Percentiles rank a stretch among this genome's conserved stretches.
These are phyloP conservation scores for Bellardia bayeri DNA, from an alignment of 2,888 invertebrate genomes.

Conservation along the genomic window DNA sequence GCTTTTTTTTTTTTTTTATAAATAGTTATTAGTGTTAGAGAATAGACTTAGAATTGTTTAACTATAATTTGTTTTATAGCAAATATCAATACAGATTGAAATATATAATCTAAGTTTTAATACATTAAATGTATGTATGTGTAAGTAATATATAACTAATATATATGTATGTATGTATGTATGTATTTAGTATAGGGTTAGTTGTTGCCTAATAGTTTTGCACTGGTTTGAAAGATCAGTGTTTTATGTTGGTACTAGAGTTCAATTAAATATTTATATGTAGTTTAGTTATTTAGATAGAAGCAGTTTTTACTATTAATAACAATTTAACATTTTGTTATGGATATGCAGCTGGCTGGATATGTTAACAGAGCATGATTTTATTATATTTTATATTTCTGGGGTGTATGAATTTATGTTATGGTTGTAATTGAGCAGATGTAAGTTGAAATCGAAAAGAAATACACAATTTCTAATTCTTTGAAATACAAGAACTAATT, in stretches of 20 bases:
- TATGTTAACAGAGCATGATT: conserved; percentile 67
- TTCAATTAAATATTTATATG: conserved; percentile 7
- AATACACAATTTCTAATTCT: conserved; percentile 19
- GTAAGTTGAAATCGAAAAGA: neutral
- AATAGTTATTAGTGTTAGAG: conserved; percentile 33
- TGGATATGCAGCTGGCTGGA: conserved; percentile 67
- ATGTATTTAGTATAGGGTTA: conserved; percentile 19
- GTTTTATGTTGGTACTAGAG: conserved; percentile 27
- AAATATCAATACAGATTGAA: conserved; percentile 31
- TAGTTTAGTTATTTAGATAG: conserved; percentile 45
- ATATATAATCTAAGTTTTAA: conserved; percentile 11
- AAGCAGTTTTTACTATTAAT: conserved; percentile 44
- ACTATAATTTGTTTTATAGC: conserved; percentile 30
- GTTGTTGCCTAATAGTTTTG: conserved; percentile 18
- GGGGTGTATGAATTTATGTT: neutral
- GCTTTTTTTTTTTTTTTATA: neutral
- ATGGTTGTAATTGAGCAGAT: neutral
- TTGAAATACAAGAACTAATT: neutral
- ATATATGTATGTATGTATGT: conserved; percentile 15
- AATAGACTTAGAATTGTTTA: conserved; percentile 43
- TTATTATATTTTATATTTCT: conserved; percentile 14
- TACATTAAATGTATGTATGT: conserved; percentile 27
- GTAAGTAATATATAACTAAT: no score
- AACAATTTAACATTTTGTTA: conserved; percentile 50
- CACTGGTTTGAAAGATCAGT: conserved; percentile 25